Evolutionary conservation across 2,797 vertebrate species (phyloP).

Genomic region (Pristis pectinata): DNA sequence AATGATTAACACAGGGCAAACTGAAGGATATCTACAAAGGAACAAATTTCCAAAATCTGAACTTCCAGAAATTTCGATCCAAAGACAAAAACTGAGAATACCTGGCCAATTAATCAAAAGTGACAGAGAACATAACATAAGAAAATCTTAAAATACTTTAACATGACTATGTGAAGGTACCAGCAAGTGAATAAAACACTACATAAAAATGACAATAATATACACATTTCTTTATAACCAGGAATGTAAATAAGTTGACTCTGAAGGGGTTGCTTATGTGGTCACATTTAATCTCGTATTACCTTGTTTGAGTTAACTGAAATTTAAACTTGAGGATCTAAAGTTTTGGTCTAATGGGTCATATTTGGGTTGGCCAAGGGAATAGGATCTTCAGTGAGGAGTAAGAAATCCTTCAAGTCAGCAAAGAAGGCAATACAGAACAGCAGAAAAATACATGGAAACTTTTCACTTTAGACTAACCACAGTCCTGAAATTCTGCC

Average conservation of each 20-base stretch:
- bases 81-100: background rate
- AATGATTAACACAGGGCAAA: background rate
- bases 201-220: background rate
- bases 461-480: background rate
- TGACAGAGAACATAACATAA: background rate
- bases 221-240: too few species aligned
- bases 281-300: background rate
- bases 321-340: background rate
- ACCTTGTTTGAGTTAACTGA: background rate
- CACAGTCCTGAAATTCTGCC: background rate
- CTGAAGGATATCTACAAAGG: background rate
- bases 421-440: background rate
- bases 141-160: background rate
- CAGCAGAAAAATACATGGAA: background rate
- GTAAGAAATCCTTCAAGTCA: background rate
- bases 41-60: background rate
- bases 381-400: background rate
- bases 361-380: background rate
- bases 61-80: background rate
- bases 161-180: background rate
- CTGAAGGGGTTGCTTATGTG: background rate
- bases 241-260: background rate
- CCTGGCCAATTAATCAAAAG: background rate
- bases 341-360: background rate
- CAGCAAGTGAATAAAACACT: too few species aligned